Evolutionary conservation across 2,113 vertebrate species (phyloP).

Genomic region (Labeo catla): DNA sequence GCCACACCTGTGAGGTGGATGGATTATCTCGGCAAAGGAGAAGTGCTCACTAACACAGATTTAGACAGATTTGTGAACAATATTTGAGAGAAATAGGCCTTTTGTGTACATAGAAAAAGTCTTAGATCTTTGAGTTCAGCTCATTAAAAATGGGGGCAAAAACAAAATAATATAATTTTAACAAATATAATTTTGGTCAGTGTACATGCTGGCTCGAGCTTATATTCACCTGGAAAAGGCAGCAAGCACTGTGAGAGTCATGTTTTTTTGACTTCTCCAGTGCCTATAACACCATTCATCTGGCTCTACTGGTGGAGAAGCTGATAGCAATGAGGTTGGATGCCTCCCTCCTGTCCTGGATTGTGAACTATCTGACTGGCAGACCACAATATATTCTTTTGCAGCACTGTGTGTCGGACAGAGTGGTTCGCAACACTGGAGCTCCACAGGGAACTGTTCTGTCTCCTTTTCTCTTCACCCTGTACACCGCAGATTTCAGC

Average conservation of each 20-base stretch:
- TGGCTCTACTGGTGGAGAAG: neutral
- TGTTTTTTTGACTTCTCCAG: conserved; percentile 35
- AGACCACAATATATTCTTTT: neutral
- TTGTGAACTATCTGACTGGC: neutral
- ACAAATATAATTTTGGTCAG: too few relatives aligned
- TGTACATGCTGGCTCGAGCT: neutral
- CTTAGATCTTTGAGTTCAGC: too few relatives aligned
- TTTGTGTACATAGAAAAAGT: too few relatives aligned
- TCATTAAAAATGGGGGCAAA: too few relatives aligned
- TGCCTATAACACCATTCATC: conserved; percentile 25
- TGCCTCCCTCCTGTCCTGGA: conserved; percentile 13
- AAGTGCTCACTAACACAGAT: too few relatives aligned
- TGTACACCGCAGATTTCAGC: neutral
- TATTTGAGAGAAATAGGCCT: too few relatives aligned
- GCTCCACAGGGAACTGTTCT: neutral
- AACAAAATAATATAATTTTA: too few relatives aligned
- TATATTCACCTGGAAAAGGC: neutral
- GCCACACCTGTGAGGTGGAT: too few relatives aligned
- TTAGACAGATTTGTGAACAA: too few relatives aligned
- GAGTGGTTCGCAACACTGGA: neutral
- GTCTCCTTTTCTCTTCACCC: neutral
- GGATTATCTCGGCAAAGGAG: too few relatives aligned
- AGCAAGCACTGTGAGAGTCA: conserved; percentile 3
- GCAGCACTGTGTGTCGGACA: neutral
- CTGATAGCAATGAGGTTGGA: neutral